Conservation (phyloP, 2,888 invertebrate genomes). For the Thereva unica region DNA sequence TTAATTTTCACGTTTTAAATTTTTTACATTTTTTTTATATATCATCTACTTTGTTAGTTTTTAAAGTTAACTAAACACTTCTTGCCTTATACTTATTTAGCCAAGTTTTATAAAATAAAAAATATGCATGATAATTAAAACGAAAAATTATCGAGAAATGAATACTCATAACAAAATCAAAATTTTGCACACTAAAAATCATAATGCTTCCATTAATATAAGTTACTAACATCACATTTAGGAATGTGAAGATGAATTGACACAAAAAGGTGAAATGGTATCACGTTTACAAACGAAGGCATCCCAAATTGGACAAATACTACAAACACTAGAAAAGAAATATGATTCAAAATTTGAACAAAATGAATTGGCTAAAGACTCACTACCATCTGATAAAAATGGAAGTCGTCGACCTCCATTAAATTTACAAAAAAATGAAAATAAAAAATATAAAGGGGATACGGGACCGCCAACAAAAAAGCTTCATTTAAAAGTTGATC, state of each 20-base stretch:
- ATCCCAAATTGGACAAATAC: constrained; percentile 91
- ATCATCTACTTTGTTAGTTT: too few relatives aligned
- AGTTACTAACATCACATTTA: constrained; percentile 54
- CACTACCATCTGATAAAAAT: constrained; percentile 59
- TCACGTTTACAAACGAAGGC: constrained; percentile 93
- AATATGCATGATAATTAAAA: neutral
- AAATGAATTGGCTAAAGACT: constrained; percentile 70
- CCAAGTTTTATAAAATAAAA: neutral
- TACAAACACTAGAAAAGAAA: constrained; percentile 83
- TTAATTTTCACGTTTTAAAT: too few relatives aligned
- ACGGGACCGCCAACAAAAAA: constrained; percentile 54
- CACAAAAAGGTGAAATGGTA: constrained; percentile 95
- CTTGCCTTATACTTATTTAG: too few relatives aligned
- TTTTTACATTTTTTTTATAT: too few relatives aligned
- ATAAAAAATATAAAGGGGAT: constrained; percentile 48
- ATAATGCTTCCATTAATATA: constrained; percentile 23
- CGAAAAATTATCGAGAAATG: neutral
- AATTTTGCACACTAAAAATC: neutral
- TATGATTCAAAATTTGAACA: constrained; percentile 61
- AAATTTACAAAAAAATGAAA: constrained; percentile 58
- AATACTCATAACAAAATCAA: neutral
- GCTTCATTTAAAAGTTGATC: constrained; percentile 56
- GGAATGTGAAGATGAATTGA: constrained; percentile 94
- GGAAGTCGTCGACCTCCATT: constrained; percentile 47
- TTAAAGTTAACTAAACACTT: too few relatives aligned